Evolutionary conservation across 2,113 vertebrate genomes (phyloP).

Genomic region (Jacana jacana): DNA sequence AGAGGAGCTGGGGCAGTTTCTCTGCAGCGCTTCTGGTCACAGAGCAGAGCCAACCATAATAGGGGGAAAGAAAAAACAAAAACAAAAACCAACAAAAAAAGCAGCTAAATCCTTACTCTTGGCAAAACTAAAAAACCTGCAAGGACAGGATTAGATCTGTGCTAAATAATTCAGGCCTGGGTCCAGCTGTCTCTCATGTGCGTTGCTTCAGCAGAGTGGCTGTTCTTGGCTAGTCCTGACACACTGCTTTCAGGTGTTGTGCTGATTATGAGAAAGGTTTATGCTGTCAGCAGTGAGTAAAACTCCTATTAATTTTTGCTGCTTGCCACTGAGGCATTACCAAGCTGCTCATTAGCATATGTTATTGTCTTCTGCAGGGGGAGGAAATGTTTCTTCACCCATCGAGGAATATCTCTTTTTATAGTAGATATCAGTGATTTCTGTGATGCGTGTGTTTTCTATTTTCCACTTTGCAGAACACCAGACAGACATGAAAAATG

Average conservation of each 20-base stretch:
- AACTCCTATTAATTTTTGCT: not conserved
- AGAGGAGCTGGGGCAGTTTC: not conserved
- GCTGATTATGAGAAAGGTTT: not conserved
- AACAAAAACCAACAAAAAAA: not conserved
- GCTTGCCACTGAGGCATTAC: not conserved
- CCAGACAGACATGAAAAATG: not conserved
- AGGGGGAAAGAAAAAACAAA: not conserved
- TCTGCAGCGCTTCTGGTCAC: not conserved
- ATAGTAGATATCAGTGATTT: not conserved
- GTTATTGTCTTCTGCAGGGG: not conserved
- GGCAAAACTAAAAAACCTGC: not conserved
- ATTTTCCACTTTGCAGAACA: not conserved
- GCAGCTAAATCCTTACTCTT: not conserved
- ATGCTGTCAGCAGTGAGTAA: not conserved
- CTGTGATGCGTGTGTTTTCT: not conserved
- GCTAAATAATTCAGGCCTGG: not conserved
- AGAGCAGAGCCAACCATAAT: fast-evolving
- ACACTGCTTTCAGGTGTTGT: not conserved
- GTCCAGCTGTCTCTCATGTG: not conserved
- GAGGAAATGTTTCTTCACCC: not conserved
- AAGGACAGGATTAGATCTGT: constrained; percentile 17
- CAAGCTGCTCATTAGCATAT: not conserved
- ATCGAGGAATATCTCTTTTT: not conserved
- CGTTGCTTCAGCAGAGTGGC: not conserved
- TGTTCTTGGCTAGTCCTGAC: not conserved